Conservation (phyloP, 1,140 invertebrate genomes). For the Rhyacophila brunnea region DNA sequence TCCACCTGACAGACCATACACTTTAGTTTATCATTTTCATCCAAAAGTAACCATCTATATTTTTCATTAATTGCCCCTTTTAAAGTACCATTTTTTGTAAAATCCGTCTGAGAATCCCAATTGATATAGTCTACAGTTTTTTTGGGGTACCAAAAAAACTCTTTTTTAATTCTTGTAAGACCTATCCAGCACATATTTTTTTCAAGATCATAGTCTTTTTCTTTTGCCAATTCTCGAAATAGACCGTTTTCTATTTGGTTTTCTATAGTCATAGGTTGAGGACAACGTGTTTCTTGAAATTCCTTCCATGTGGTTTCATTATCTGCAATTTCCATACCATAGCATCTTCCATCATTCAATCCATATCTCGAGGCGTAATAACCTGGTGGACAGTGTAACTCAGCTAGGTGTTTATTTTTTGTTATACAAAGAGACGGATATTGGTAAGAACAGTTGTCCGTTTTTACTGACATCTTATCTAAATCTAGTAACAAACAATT, state of each 20-base stretch:
- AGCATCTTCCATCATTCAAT: conserved; percentile 24
- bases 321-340: conserved; percentile 20
- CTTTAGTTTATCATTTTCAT: conserved; percentile 13
- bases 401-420: conserved; percentile 30
- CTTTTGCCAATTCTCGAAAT: conserved; percentile 8
- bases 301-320: conserved; percentile 17
- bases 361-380: conserved; percentile 35
- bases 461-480: conserved; percentile 18
- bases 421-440: conserved; percentile 39
- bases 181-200: conserved; percentile 24
- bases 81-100: background rate
- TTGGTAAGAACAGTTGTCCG: conserved; percentile 28
- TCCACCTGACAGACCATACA: conserved; percentile 28
- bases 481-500: conserved; percentile 30
- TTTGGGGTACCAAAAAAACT: conserved; percentile 26
- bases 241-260: conserved; percentile 22
- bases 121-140: conserved; percentile 15
- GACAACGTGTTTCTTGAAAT: conserved; percentile 14
- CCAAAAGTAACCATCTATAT: conserved; percentile 16
- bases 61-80: conserved; percentile 26
- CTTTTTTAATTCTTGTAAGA: background rate
- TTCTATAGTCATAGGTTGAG: conserved; percentile 18
- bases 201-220: conserved; percentile 17
- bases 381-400: conserved; percentile 37
- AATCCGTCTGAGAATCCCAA: conserved; percentile 28